phyloP scores from a whole-genome alignment of 2,113 vertebrate genomes.

The human (Homo sapiens) region GRCh38 chr4:118277501-118278000 shows the following conservation, averaged over 20 bases:
- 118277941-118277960: background rate
- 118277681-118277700: background rate
- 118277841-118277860: background rate
- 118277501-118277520: too few species aligned
- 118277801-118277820: background rate
- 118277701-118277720: background rate
- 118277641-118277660: background rate
- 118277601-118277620: background rate
- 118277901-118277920: background rate
- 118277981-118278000: background rate
- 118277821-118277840: background rate
- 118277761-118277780: background rate
- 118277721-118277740: background rate
- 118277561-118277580: too few species aligned
- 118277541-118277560: too few species aligned
- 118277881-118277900: background rate
- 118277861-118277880: slow-evolving; percentile 8
- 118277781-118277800: background rate
- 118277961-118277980: background rate
- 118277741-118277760: background rate
- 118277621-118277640: background rate
- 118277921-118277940: background rate
- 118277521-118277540: too few species aligned
- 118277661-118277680: background rate
- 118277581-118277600: background rate